Evolutionary conservation across 1,140 invertebrate genomes (phyloP), one percentile per base, ranked within the genome.

Genomic region (Thalassaphorura encarpata): DNA sequence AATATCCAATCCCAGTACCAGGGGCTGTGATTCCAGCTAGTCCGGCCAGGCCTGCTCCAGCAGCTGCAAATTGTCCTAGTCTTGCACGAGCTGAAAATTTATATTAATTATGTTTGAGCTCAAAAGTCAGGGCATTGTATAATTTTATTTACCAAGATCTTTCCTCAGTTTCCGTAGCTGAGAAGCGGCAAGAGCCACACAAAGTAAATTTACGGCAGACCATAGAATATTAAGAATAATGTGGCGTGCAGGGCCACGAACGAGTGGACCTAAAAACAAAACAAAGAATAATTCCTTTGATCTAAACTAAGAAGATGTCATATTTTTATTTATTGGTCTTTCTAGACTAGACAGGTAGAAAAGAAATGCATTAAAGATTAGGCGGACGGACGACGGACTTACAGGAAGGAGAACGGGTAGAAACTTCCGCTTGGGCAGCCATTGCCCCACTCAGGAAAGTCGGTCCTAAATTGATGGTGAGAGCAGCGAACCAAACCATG

Each of bases 391-490:
- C n/a, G n/a, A n/a, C n/a, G n/a, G n/a, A n/a, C n/a, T n/a, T n/a
- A n/a, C 61, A 66, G n/a, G 58, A 36, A 3, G 58, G 58, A 24
- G 26, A 21, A 6, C 50, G 56, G 11, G 56, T 80, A 0, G 79
- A 79, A n/a, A 77, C 78, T 62, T 86, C 85, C 0, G 83, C 80
- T 64, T 86, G 87, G n/a, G 85, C 85, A 0, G 86, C 85, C 42
- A 90, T 71, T 11, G 87, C 86, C 2, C 87, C 87, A 52, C 83
- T 86, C 60, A 90, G 74, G 72, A 94, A 91, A 3, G 89, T 92
- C 2, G 89, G 88, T 4, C 89, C 89, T 59, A 94, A 77, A 72
- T 94, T 91, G 67, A 93, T 88, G 11, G 89, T 89, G 66, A 92
- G 54, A 67, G 52, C 84, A 13, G 84, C 83, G 72, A 91, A 90